Conservation (phyloP, 2,888 invertebrate genomes). For the Melanostoma mellinum region DNA sequence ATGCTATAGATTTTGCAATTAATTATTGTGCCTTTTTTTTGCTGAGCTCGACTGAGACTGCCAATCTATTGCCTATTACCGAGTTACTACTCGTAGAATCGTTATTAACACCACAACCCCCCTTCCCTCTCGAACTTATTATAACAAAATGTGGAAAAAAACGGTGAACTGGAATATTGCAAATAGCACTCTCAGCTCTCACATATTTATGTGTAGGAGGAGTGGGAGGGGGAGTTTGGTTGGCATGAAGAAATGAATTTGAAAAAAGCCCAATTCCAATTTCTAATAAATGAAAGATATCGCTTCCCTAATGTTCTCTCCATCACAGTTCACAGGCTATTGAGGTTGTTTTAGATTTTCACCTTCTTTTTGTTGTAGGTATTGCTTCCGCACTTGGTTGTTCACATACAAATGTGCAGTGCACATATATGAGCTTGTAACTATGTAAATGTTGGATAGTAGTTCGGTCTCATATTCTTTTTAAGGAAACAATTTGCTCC, state of each 20-base stretch:
- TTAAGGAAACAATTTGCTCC: slow-evolving; percentile 55
- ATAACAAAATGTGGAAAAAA: slow-evolving; percentile 7
- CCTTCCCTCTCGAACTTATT: not conserved
- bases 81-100: slow-evolving; percentile 31
- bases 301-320: slow-evolving; percentile 43
- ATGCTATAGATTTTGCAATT: slow-evolving; percentile 39
- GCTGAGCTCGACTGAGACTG: slow-evolving; percentile 14
- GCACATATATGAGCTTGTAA: not conserved
- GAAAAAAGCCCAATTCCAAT: slow-evolving; percentile 49
- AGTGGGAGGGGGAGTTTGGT: not conserved
- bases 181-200: not conserved
- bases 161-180: slow-evolving; percentile 11
- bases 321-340: slow-evolving; percentile 47
- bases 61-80: slow-evolving; percentile 14
- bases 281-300: slow-evolving; percentile 59
- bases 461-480: slow-evolving; percentile 18
- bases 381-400: not conserved
- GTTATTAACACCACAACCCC: slow-evolving; percentile 35
- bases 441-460: slow-evolving; percentile 19
- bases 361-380: slow-evolving; percentile 12
- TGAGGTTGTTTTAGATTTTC: slow-evolving; percentile 60
- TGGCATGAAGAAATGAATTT: not conserved
- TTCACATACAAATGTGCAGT: slow-evolving; percentile 3
- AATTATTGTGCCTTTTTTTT: slow-evolving; percentile 51
- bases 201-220: not conserved